Conservation (phyloP, 2,888 invertebrate genomes). For the Incurvaria masculella region DNA sequence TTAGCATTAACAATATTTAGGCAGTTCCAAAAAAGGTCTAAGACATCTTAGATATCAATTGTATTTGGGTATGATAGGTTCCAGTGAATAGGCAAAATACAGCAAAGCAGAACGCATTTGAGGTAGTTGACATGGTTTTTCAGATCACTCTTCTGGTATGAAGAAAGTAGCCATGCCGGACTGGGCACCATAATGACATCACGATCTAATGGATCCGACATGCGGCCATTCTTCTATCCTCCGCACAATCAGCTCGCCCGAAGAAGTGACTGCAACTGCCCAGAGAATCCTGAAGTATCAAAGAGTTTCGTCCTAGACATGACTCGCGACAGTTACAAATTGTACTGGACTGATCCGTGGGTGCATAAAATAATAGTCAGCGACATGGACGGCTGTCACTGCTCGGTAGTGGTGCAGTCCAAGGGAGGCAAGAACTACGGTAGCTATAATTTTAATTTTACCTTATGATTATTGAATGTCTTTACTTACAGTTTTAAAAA, state of each 20-base stretch:
- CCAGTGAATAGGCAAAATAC: too few species aligned
- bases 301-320: conserved; percentile 67
- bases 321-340: conserved; percentile 49
- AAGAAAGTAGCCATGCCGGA: conserved; percentile 57
- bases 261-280: conserved; percentile 59
- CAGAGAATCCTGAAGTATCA: conserved; percentile 59
- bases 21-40: too few species aligned
- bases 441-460: conserved; percentile 3
- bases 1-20: too few species aligned
- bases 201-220: conserved; percentile 52
- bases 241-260: conserved; percentile 21
- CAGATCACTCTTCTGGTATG: conserved; percentile 75
- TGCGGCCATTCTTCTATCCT: conserved; percentile 56
- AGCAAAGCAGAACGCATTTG: too few species aligned
- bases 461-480: neutral
- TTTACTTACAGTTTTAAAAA: neutral
- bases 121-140: too few species aligned
- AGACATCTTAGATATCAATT: too few species aligned
- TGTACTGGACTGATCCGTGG: conserved; percentile 65
- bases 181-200: conserved; percentile 63
- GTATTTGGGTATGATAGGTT: too few species aligned
- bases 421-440: conserved; percentile 36
- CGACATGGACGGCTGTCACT: conserved; percentile 66
- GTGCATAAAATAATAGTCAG: conserved; percentile 59
- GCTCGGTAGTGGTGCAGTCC: conserved; percentile 56